Percentiles rank a stretch among this genome's conserved stretches.
Evolutionary conservation across 2,888 invertebrate genomes (phyloP).

Genomic region (Galerucella pusilla): DNA sequence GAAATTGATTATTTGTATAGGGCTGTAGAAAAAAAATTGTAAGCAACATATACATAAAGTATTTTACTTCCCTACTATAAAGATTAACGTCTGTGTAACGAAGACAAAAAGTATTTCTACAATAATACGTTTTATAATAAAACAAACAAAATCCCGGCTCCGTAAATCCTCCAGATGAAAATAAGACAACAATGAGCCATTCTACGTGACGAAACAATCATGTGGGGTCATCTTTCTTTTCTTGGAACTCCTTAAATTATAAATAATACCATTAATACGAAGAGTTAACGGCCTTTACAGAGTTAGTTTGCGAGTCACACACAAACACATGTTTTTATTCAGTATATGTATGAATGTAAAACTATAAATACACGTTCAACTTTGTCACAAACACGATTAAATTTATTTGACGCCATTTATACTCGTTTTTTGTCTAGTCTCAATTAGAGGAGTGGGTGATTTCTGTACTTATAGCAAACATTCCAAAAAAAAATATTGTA

Average conservation of each 20-base stretch:
- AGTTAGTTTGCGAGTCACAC: slow-evolving; percentile 16
- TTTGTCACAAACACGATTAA: slow-evolving; percentile 23
- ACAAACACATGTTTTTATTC: slow-evolving; percentile 10
- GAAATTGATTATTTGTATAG: too few relatives aligned
- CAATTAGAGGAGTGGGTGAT: neutral
- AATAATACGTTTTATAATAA: neutral
- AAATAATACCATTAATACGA: slow-evolving; percentile 18
- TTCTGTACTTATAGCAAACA: neutral
- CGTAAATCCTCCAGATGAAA: neutral
- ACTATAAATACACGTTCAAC: slow-evolving; percentile 19
- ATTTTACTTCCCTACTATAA: too few relatives aligned
- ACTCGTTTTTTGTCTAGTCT: slow-evolving; percentile 8
- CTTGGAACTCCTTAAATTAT: slow-evolving; percentile 14
- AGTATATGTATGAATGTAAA: slow-evolving; percentile 4
- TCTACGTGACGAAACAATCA: slow-evolving; percentile 13
- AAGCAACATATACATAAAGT: too few relatives aligned
- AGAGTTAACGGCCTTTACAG: slow-evolving; percentile 20
- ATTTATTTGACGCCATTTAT: slow-evolving; percentile 16
- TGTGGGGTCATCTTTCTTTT: slow-evolving; percentile 12
- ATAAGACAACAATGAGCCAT: slow-evolving; percentile 14
- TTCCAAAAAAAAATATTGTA: too few relatives aligned
- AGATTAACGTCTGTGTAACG: too few relatives aligned
- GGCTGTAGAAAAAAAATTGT: too few relatives aligned
- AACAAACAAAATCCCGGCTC: neutral
- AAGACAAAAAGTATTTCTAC: too few relatives aligned